Conservation (phyloP, 23 tunicate species). For the Ascidia mentula region DNA sequence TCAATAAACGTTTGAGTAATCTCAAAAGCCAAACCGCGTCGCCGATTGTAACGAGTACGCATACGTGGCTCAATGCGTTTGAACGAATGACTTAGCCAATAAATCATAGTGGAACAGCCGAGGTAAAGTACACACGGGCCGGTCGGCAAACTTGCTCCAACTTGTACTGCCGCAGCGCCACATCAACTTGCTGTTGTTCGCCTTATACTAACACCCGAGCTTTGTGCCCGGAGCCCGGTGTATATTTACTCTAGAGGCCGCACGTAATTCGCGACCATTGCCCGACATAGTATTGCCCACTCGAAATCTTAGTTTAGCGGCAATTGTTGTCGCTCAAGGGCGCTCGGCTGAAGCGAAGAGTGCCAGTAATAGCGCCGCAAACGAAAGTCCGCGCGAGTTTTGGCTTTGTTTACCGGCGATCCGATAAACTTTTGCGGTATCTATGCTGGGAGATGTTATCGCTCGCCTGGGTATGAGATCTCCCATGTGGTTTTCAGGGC, state of each 20-base stretch:
- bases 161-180: not conserved
- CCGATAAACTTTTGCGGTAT: constrained; percentile 7
- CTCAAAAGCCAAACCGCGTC: too few species aligned
- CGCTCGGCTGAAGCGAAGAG: not conserved
- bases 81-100: too few species aligned
- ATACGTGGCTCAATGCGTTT: too few species aligned
- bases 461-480: too few species aligned
- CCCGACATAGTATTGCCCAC: constrained; percentile 1
- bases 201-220: not conserved
- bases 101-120: too few species aligned
- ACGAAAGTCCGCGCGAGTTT: not conserved
- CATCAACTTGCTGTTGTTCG: not conserved
- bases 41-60: too few species aligned
- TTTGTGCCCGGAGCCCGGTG: not conserved
- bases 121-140: not conserved
- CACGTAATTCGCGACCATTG: not conserved
- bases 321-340: not conserved
- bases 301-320: not conserved
- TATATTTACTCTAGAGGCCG: not conserved
- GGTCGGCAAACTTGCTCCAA: not conserved
- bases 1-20: too few species aligned
- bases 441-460: not conserved
- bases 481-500: too few species aligned
- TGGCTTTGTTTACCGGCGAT: not conserved
- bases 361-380: not conserved